phyloP scores from a whole-genome alignment of 2,888 invertebrate genomes.

The Drosophila anceps region DNA sequence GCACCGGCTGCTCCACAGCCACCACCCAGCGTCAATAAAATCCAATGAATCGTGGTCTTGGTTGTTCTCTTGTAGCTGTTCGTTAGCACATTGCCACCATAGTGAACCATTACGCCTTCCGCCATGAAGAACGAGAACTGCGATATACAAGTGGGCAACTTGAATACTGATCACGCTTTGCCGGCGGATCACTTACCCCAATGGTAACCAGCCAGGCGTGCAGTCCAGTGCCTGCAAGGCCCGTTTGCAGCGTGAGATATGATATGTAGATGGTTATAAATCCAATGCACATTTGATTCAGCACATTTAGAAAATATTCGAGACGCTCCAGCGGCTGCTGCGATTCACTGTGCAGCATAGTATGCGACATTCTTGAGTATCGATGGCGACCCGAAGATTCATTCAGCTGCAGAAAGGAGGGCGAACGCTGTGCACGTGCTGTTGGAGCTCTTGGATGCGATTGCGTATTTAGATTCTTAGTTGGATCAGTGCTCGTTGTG shows the following conservation, averaged over 20 bases:
- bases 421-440: constrained; percentile 33
- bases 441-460: constrained; percentile 8
- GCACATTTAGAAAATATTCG: constrained; percentile 73
- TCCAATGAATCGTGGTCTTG: constrained; percentile 84
- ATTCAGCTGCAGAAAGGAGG: constrained; percentile 50
- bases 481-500: constrained; percentile 38
- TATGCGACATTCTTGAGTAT: constrained; percentile 71
- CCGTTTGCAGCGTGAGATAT: constrained; percentile 75
- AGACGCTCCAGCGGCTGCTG: constrained; percentile 61
- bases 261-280: constrained; percentile 83
- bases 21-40: constrained; percentile 81
- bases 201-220: constrained; percentile 84
- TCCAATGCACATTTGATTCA: constrained; percentile 84
- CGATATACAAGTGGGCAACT: background rate
- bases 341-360: constrained; percentile 46
- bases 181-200: constrained; percentile 75
- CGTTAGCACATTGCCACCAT: constrained; percentile 77
- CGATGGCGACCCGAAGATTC: constrained; percentile 47
- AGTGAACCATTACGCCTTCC: constrained; percentile 83
- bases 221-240: constrained; percentile 70
- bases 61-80: constrained; percentile 75
- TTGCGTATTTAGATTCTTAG: constrained; percentile 4
- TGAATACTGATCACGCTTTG: background rate
- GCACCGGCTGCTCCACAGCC: constrained; percentile 79
- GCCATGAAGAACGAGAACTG: constrained; percentile 84